Percentiles rank a stretch among this genome's conserved stretches.
phyloP scores from a whole-genome alignment of 2,888 invertebrate species.

The Leptura quadrifasciata region DNA sequence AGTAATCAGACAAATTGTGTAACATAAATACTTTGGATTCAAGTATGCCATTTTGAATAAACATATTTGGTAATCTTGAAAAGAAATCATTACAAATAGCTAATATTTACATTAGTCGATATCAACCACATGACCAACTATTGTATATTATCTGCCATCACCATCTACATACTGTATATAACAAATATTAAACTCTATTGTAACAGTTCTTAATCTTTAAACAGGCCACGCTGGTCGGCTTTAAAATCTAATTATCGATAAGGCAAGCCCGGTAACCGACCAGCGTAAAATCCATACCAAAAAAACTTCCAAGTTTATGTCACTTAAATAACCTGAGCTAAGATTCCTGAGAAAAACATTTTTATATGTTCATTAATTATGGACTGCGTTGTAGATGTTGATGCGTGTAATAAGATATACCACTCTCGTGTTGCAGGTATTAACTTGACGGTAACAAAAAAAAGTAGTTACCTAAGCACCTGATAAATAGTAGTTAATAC shows the following conservation, averaged over 20 bases:
- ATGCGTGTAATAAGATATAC: conserved; percentile 55
- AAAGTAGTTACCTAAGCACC: conserved; percentile 55
- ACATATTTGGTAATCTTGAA: conserved; percentile 48
- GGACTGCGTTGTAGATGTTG: conserved; percentile 61
- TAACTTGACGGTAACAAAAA: conserved; percentile 52
- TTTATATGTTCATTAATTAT: conserved; percentile 39
- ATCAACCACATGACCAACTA: conserved; percentile 54
- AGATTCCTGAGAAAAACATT: conserved; percentile 72
- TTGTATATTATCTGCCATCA: conserved; percentile 55
- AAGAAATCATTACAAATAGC: conserved; percentile 44
- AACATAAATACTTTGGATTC: conserved; percentile 66
- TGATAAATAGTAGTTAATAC: conserved; percentile 53
- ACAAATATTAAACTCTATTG: conserved; percentile 55
- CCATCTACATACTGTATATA: conserved; percentile 61
- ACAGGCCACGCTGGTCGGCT: conserved; percentile 36
- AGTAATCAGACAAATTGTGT: conserved; percentile 70
- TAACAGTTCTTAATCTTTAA: conserved; percentile 50
- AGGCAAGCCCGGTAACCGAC: conserved; percentile 26
- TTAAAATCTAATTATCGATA: conserved; percentile 30
- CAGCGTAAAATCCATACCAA: conserved; percentile 33
- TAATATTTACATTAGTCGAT: conserved; percentile 38
- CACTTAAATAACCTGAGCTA: conserved; percentile 70
- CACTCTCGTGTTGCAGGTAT: conserved; percentile 54
- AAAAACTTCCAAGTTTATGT: conserved; percentile 38
- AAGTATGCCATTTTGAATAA: conserved; percentile 69